Evolutionary conservation across 2,113 vertebrate species (phyloP), one percentile per base, ranked within the genome.

Genomic region (Aegithalos caudatus): DNA sequence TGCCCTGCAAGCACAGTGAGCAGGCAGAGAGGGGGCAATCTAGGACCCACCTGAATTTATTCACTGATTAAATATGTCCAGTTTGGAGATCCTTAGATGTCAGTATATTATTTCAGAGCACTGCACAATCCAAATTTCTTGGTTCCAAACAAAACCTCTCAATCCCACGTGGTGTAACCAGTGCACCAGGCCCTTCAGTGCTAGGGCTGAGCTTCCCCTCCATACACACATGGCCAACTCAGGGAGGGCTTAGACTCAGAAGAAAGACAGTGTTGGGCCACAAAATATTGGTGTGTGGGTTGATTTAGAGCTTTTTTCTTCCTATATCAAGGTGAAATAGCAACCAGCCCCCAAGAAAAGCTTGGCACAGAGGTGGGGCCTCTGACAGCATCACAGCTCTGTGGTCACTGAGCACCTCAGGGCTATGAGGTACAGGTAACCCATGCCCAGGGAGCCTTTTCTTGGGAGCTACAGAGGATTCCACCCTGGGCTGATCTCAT

Each of bases 111-210:
- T 94, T 76, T 48, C 76, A 85, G 62, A 85, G 48, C 0, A 0
- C 50, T 42, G 35, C 38, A 80, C 47, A 42, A 88, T 54, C 4
- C 29, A 54, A 21, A 85, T 86, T 76, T 70, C 77, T 54, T 10
- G 0, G 14, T 77, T 86, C 90, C 35, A 47, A 44, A 23, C 24
- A 50, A 81, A 91, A 45, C 1, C 0, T 2, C 6, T n/a, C 18
- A 60, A 17, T 33, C 35, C 22, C 53, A 8, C 0, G 3, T 0
- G 1, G 40, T 3, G 0, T 9, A 9, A 31, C 31, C 73, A 40
- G 38, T 10, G 3, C 0, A 7, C 31, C 44, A 62, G 16, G 21
- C 2, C 2, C 33, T 71, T 0, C 3, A 47, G 24, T 25, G 7
- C 69, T 79, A 44, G 12, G 53, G 24, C 37, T 58, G 60, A 86